These are phyloP conservation scores for Campopleginae sp. DNA, from an alignment of 2,888 invertebrate genomes.

Conservation along the genomic window DNA sequence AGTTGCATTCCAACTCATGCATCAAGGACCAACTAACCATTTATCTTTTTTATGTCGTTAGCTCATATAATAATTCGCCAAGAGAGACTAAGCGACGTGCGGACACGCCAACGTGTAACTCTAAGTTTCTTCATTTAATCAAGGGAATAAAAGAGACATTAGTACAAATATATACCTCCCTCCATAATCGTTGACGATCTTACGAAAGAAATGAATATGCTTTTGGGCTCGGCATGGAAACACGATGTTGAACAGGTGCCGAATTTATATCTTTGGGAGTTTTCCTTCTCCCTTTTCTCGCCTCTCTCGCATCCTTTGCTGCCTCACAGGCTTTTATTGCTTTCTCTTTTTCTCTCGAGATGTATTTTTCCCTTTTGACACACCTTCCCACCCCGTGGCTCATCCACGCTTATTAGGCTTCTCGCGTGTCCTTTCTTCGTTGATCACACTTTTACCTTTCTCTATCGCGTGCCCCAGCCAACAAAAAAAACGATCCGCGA, in stretches of 20 bases:
- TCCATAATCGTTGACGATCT: conserved; percentile 63
- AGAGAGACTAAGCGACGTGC: neutral
- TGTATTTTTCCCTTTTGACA: conserved; percentile 20
- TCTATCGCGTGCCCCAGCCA: conserved; percentile 25
- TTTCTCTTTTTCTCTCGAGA: conserved; percentile 1
- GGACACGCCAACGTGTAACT: neutral
- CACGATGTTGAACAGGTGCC: conserved; percentile 53
- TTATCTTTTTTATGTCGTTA: conserved; percentile 62
- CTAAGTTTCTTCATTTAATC: conserved; percentile 48
- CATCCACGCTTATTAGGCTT: conserved; percentile 40
- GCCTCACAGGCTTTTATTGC: neutral
- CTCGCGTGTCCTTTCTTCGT: conserved; percentile 46
- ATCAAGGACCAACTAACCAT: conserved; percentile 65
- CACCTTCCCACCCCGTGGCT: conserved; percentile 18
- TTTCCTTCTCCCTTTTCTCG: conserved; percentile 4
- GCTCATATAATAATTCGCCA: conserved; percentile 6
- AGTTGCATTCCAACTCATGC: conserved; percentile 69
- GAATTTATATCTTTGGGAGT: conserved; percentile 47
- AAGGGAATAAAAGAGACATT: conserved; percentile 59
- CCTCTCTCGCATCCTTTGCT: neutral
- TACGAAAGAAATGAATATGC: conserved; percentile 43
- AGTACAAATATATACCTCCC: conserved; percentile 47
- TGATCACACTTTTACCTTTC: conserved; percentile 43
- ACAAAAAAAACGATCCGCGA: conserved; percentile 53
- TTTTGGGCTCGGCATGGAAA: conserved; percentile 33